phyloP scores from a whole-genome alignment of 2,113 vertebrate genomes.

The Pelusios castaneus region DNA sequence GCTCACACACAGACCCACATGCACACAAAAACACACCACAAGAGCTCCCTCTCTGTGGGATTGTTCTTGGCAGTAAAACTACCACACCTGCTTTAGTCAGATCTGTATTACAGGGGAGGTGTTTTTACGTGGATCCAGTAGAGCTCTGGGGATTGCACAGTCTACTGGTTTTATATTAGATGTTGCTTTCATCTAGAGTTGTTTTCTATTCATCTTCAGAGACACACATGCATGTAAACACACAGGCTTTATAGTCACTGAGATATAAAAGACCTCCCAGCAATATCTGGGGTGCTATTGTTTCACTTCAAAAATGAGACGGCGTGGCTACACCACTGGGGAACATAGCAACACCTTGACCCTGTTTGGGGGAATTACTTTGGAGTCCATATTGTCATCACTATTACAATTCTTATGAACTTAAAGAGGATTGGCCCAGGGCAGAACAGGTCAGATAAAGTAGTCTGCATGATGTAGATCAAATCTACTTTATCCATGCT shows the following conservation, averaged over 20 bases:
- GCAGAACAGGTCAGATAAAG: background rate
- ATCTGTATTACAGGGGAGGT: rapidly evolving
- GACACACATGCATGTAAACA: background rate
- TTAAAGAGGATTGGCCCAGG: background rate
- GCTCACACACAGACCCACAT: rapidly evolving
- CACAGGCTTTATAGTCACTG: background rate
- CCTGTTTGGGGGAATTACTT: background rate
- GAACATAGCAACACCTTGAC: background rate
- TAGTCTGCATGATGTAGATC: background rate
- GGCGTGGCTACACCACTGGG: background rate
- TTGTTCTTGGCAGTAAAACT: background rate
- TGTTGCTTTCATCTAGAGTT: rapidly evolving
- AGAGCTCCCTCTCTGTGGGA: background rate
- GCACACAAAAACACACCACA: background rate
- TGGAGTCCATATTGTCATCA: background rate
- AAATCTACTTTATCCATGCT: background rate
- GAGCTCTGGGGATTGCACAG: background rate
- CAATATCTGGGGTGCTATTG: rapidly evolving
- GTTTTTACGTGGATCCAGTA: rapidly evolving
- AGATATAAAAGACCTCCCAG: background rate
- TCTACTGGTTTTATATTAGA: background rate
- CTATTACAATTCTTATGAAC: background rate
- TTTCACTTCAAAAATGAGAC: background rate
- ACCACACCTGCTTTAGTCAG: background rate
- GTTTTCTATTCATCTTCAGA: background rate